Percentiles rank a stretch among this genome's conserved stretches.
These are phyloP conservation scores for Lathamus discolor DNA, from an alignment of 2,113 vertebrate species.

Conservation along the genomic window DNA sequence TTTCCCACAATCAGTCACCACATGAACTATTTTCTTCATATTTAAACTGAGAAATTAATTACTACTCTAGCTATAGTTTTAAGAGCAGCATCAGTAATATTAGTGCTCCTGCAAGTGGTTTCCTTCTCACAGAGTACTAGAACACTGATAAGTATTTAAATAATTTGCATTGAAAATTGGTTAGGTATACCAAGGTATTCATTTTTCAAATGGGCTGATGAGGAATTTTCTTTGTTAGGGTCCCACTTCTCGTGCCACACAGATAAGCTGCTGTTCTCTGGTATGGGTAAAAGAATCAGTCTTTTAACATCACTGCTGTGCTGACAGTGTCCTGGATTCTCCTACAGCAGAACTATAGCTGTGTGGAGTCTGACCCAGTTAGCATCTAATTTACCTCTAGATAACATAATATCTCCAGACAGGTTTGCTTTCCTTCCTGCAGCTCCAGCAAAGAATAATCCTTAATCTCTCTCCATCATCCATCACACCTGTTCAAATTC, in stretches of 20 bases:
- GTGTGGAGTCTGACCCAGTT: not conserved
- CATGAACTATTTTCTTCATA: not conserved
- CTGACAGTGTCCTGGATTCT: not conserved
- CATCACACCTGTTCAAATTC: not conserved
- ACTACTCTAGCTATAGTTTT: not conserved
- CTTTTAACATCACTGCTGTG: not conserved
- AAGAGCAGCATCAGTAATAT: not conserved
- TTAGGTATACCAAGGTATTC: not conserved
- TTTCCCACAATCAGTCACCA: not conserved
- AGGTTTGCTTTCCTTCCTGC: not conserved
- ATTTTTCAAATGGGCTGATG: not conserved
- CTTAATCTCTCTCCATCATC: not conserved
- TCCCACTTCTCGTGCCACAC: not conserved
- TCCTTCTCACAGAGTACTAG: not conserved
- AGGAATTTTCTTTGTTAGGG: not conserved
- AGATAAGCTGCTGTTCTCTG: not conserved
- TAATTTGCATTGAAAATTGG: not conserved
- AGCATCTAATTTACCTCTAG: conserved; percentile 30
- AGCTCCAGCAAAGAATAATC: not conserved
- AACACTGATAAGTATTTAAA: not conserved
- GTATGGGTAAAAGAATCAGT: conserved; percentile 33
- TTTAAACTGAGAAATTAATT: not conserved
- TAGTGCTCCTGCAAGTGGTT: not conserved
- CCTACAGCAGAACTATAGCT: not conserved
- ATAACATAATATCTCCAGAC: not conserved